A percentile compares a stretch with the other conserved stretches of the same genome.
Evolutionary conservation across 2,113 vertebrate species (phyloP).

Genomic region (Melanotaenia duboulayi): DNA sequence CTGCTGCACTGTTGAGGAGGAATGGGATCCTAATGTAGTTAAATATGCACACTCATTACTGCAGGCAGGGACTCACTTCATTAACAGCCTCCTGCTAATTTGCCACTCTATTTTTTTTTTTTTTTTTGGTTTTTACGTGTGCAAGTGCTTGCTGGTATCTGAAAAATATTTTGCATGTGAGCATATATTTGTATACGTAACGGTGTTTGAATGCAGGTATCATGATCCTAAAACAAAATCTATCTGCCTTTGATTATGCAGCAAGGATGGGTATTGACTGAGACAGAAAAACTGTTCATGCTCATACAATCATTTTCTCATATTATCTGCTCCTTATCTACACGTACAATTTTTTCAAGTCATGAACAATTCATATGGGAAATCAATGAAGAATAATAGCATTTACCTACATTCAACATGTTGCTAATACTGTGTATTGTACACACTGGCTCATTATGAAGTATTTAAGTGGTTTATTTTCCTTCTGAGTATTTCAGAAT

Average conservation of each 20-base stretch:
- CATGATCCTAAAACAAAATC: constrained; percentile 1
- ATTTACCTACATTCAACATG: neutral
- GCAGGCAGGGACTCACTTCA: constrained; percentile 72
- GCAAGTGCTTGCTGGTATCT: constrained; percentile 10
- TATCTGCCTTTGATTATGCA: neutral
- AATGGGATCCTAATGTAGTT: constrained; percentile 74
- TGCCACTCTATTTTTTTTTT: constrained; percentile 43
- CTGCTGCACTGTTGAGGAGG: constrained; percentile 61
- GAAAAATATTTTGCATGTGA: constrained; percentile 10
- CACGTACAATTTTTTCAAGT: neutral
- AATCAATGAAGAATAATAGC: constrained; percentile 26
- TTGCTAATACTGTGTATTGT: constrained; percentile 15
- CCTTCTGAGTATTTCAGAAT: neutral
- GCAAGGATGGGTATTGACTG: constrained; percentile 3
- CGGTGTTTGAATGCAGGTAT: constrained; percentile 16
- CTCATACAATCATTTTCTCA: constrained; percentile 5
- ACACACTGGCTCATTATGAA: neutral
- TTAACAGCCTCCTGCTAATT: constrained; percentile 73
- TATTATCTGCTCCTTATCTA: neutral
- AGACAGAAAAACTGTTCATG: constrained; percentile 9
- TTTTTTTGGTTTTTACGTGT: constrained; percentile 31
- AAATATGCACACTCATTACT: constrained; percentile 73
- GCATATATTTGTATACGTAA: neutral
- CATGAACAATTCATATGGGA: constrained; percentile 17
- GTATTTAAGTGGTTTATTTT: neutral